Base-by-base conservation (phyloP, 1,140 invertebrate genomes). In the Leptopilina boulardi region DNA sequence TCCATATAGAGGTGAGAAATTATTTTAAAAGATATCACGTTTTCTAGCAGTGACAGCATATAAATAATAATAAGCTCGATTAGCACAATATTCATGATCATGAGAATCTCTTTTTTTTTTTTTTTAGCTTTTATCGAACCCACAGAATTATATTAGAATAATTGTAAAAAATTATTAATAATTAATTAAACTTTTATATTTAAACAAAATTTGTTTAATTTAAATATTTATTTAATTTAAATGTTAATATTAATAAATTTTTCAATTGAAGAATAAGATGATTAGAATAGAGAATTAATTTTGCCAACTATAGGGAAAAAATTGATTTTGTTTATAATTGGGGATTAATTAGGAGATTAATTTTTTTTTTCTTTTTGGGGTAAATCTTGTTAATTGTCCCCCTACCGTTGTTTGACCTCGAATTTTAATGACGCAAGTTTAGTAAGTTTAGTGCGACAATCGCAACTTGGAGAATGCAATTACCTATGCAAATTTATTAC, bases 401-500 rank as follows among this genome's bases (percentile, higher is more conserved):
- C 13, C 15, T 30, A 66, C 26, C 59, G 23, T 66, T 66, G 59
- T 66, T 66, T 30, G 13, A 34, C 26, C 59, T 66, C 59, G 59
- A 66, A 66, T 30, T 30, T 3, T 13, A 66, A 66, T 66, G 59
- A 66, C 59, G 59, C 56, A 59, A 59, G 56, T 59, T 19, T 54
- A 4, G 13, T 66, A 30, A n/a, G 23, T 6, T 23, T 18, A 66
- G 59, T 66, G 59, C 59, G 59, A 66, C 59, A 66, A 66, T 34
- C 59, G 59, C 56, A 26, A 59, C 1, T 59, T 13, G 11, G 56
- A 66, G 26, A 66, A 66, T 66, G 23, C 26, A 66, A 66, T 66
- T 66, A 30, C 23, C 59, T 30, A 66, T 66, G 59, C 21, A 66
- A 30, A 66, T 66, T 34, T 66, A 59, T 59, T 59, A 59, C 56